Evolutionary conservation across 2,113 vertebrate genomes (phyloP).

Genomic region (Eudyptes chrysolophus): DNA sequence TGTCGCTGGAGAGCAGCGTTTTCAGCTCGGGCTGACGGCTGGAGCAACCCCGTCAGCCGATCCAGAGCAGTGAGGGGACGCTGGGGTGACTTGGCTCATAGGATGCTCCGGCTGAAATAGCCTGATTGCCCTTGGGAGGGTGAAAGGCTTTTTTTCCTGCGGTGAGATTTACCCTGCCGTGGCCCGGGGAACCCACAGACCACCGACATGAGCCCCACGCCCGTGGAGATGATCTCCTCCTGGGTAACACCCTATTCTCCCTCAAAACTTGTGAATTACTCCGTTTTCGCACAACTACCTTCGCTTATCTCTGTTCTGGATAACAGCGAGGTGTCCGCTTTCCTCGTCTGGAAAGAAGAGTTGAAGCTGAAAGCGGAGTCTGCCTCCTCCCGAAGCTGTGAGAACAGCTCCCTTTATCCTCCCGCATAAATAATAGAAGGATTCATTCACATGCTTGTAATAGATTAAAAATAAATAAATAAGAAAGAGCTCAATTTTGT

Average conservation of each 20-base stretch:
- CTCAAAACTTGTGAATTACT: accelerated
- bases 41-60: background rate
- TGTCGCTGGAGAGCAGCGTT: background rate
- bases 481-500: background rate
- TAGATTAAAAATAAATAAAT: constrained; percentile 23
- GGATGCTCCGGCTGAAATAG: accelerated
- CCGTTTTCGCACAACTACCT: background rate
- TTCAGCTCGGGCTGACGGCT: background rate
- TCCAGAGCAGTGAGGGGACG: accelerated
- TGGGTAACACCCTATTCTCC: background rate
- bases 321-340: background rate
- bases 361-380: background rate
- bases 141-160: background rate
- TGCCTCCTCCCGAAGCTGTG: background rate
- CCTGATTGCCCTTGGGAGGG: accelerated
- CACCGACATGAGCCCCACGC: accelerated
- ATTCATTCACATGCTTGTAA: background rate
- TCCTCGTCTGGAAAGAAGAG: background rate
- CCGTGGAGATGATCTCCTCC: accelerated
- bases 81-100: accelerated
- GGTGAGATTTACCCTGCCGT: background rate
- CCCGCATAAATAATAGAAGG: background rate
- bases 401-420: background rate
- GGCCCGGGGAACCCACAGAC: background rate
- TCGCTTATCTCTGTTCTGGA: background rate